Conservation (phyloP, 1,140 invertebrate genomes). For the Apis cerana region DNA sequence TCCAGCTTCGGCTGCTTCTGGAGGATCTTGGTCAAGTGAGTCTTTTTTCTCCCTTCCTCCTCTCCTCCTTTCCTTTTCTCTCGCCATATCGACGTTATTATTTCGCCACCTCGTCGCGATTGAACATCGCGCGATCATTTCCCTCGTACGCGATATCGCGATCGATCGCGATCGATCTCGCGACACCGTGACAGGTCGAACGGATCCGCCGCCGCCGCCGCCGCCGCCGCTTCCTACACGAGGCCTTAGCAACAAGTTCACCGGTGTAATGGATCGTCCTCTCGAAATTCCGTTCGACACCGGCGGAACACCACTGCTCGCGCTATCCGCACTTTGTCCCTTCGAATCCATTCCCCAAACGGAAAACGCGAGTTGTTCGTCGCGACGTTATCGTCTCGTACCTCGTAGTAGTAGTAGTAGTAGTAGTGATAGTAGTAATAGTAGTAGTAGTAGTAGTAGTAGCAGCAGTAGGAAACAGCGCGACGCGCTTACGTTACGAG, state of each 20-base stretch:
- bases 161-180: not conserved
- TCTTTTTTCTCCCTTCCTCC: slow-evolving; percentile 57
- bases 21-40: slow-evolving; percentile 92
- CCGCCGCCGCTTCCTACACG: not conserved
- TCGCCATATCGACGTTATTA: not conserved
- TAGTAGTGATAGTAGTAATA: no score
- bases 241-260: slow-evolving; percentile 50
- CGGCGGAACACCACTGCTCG: not conserved
- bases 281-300: no score
- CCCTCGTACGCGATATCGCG: not conserved
- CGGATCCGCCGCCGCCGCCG: not conserved
- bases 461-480: not conserved
- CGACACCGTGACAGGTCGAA: slow-evolving; percentile 44
- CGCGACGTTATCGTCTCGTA: slow-evolving; percentile 8
- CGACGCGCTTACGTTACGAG: not conserved
- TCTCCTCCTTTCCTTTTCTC: no score
- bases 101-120: not conserved
- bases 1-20: slow-evolving; percentile 95
- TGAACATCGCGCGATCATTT: no score
- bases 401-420: not conserved
- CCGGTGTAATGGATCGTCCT: not conserved
- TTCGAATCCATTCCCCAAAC: not conserved
- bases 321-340: slow-evolving; percentile 33
- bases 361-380: not conserved
- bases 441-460: no score